Evolutionary conservation across 2,888 invertebrate genomes (phyloP), one percentile per base, ranked within the genome.

Genomic region (Rhagonycha fulva): DNA sequence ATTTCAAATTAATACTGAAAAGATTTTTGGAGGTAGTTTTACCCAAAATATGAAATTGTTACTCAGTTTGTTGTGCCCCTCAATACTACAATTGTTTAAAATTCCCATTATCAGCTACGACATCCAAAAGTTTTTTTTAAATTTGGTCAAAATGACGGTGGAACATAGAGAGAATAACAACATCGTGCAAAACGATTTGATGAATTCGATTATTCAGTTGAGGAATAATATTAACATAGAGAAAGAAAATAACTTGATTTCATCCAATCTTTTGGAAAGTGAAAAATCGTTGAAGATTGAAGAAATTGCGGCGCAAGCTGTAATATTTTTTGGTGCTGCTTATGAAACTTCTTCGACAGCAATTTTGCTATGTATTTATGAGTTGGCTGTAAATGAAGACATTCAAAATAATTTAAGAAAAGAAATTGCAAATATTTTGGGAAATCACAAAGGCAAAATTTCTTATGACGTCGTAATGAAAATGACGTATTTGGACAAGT

Each of bases 401-500:
- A 79, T 89, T 4, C 91, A 91, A 78, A 83, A 86, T 1, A 88
- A 84, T 68, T 77, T 88, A 0, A 81, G 89, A 12, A 74, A 82
- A 0, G 90, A 90, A 82, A 87, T 90, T 5, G 79, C 84, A 1
- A 79, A 74, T 0, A 87, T 87, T 1, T 73, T 89, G 30, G 80
- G 81, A 10, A 85, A 84, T 47, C 83, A 88, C 70, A 82, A 87
- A 4, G 87, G 87, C 0, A 79, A 87, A 76, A 79, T 90, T 12
- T 88, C 86, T 7, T 90, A 89, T 78, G 90, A 90, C 9, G 86
- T 88, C 1, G 79, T 90, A 74, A 83, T 84, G 78, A 88, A 89
- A 30, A 87, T 91, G 88, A 84, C 84, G 0, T 91, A 90, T 80
- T 80, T 90, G 74, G 88, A 89, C 68, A 87, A 87, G 81, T 88